Evolutionary conservation across 2,797 vertebrate genomes (phyloP).

Genomic region (Hippocampus kuda): DNA sequence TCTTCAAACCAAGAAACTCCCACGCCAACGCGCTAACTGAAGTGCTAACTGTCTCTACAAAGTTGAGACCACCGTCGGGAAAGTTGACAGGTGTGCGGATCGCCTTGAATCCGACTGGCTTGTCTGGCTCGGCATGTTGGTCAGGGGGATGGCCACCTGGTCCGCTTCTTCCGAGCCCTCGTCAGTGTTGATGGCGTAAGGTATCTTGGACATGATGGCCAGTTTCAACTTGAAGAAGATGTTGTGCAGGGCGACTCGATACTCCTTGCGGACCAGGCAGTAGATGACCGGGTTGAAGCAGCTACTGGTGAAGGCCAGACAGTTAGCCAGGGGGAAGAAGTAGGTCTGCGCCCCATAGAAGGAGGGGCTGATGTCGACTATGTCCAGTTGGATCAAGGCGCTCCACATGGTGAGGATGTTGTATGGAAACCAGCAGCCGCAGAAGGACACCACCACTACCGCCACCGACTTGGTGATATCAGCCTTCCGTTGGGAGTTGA

Average conservation of each 20-base stretch:
- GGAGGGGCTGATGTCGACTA: slow-evolving; percentile 54
- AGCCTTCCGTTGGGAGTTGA: slow-evolving; percentile 35
- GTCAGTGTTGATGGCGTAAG: slow-evolving; percentile 35
- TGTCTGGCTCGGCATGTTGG: slow-evolving; percentile 46
- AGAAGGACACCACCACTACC: slow-evolving; percentile 69
- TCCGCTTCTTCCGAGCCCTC: slow-evolving; percentile 20
- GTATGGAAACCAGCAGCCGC: slow-evolving; percentile 76
- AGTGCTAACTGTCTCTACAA: slow-evolving; percentile 10
- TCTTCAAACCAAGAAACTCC: too few species aligned
- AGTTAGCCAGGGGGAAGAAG: slow-evolving; percentile 69
- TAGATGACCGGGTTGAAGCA: slow-evolving; percentile 76
- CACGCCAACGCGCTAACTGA: too few species aligned
- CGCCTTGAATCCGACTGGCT: slow-evolving; percentile 34
- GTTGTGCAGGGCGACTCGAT: slow-evolving; percentile 50
- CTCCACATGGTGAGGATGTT: slow-evolving; percentile 71
- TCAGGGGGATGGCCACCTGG: slow-evolving; percentile 49
- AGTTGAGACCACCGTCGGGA: slow-evolving; percentile 32
- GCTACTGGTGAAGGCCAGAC: slow-evolving; percentile 73
- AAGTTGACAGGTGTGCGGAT: slow-evolving; percentile 28
- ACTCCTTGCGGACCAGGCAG: slow-evolving; percentile 67
- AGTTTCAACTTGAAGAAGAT: slow-evolving; percentile 50
- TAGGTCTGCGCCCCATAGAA: slow-evolving; percentile 66
- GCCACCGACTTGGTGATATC: slow-evolving; percentile 61
- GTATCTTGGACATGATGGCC: slow-evolving; percentile 46
- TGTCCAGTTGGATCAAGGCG: slow-evolving; percentile 64